A percentile compares a stretch with the other conserved stretches of the same genome.
These are phyloP conservation scores for Lucilia cuprina DNA, from an alignment of 1,140 invertebrate genomes.

Conservation along the genomic window DNA sequence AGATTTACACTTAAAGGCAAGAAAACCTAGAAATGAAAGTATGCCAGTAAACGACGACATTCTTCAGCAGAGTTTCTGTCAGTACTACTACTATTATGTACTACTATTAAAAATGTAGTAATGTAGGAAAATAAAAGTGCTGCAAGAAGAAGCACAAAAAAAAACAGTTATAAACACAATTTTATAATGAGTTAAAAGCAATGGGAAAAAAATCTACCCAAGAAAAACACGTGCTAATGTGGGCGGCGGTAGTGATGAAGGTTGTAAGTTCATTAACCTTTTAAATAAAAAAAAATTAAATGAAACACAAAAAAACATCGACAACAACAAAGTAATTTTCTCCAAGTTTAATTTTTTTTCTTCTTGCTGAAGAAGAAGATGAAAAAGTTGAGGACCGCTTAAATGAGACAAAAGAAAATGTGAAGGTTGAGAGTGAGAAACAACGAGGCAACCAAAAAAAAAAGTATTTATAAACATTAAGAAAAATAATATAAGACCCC, in stretches of 20 bases:
- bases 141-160: background rate
- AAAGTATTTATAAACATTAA: background rate
- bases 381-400: background rate
- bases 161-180: background rate
- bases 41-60: background rate
- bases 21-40: background rate
- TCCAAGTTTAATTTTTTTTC: background rate
- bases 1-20: background rate
- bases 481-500: background rate
- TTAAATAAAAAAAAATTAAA: background rate
- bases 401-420: slow-evolving; percentile 11
- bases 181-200: background rate
- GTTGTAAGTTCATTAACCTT: background rate
- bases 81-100: background rate
- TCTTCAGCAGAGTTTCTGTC: background rate
- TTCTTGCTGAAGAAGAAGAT: background rate
- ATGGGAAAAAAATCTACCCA: background rate
- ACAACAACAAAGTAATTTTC: background rate
- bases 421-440: background rate
- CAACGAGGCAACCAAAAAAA: background rate
- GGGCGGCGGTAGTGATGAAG: background rate
- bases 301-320: background rate
- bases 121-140: background rate
- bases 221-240: slow-evolving; percentile 5
- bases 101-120: background rate